phyloP scores from a whole-genome alignment of 1,140 invertebrate genomes.

The Lasioglossum albipes region DNA sequence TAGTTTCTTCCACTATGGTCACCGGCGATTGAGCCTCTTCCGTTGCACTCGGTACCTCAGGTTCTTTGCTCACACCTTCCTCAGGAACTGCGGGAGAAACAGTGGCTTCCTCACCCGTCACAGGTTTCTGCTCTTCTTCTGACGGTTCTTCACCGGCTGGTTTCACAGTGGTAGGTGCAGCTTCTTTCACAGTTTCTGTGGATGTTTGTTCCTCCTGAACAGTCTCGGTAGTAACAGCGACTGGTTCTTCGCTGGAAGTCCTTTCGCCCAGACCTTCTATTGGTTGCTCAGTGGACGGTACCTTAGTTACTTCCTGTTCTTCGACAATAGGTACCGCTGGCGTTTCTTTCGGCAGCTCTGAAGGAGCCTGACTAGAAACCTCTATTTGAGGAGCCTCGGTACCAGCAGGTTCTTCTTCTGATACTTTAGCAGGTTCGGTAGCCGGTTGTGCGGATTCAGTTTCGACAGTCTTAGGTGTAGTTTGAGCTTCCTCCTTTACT shows the following conservation, averaged over 20 bases:
- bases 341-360: constrained; percentile 55
- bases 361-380: constrained; percentile 25
- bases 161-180: constrained; percentile 8
- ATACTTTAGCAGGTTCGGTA: constrained; percentile 45
- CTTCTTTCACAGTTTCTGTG: constrained; percentile 10
- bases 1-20: constrained; percentile 7
- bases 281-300: constrained; percentile 20
- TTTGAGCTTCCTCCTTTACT: neutral
- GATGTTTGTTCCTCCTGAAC: constrained; percentile 16
- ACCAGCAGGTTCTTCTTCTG: constrained; percentile 50
- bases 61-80: constrained; percentile 20
- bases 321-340: constrained; percentile 42
- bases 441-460: too few species aligned
- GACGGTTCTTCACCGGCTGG: neutral
- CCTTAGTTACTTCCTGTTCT: constrained; percentile 40
- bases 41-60: constrained; percentile 9
- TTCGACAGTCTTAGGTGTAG: constrained; percentile 25
- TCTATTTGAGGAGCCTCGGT: constrained; percentile 34
- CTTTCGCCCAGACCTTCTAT: neutral
- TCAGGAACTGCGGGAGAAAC: neutral
- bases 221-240: constrained; percentile 22
- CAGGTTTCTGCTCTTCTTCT: constrained; percentile 15
- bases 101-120: constrained; percentile 10
- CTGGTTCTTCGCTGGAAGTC: constrained; percentile 20
- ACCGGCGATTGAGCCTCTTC: neutral